Evolutionary conservation across 35 echinoderm and acorn worm genomes (phyloP).

Genomic region (Acanthaster planci): DNA sequence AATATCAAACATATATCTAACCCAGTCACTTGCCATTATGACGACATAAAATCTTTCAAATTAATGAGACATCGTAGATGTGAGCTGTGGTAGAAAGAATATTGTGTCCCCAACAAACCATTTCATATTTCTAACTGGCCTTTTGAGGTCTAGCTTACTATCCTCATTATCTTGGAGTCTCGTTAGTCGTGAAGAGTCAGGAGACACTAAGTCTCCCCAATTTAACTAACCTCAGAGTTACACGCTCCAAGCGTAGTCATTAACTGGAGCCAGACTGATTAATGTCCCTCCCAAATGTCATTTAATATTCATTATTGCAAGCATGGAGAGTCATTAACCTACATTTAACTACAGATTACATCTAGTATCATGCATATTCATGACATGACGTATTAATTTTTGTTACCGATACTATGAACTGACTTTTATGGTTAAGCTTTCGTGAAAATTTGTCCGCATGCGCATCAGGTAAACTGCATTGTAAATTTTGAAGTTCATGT

Average conservation of each 20-base stretch:
- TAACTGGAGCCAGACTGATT: conserved; percentile 25
- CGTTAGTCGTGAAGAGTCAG: background rate
- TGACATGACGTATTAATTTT: background rate
- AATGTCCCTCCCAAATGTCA: conserved; percentile 14
- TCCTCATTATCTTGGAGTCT: conserved; percentile 12
- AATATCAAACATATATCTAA: too few relatives aligned
- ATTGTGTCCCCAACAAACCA: background rate
- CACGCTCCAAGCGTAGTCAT: background rate
- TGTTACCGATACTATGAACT: too few relatives aligned
- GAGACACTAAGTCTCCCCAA: background rate
- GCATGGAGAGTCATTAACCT: background rate
- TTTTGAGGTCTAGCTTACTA: background rate
- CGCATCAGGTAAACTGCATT: too few relatives aligned
- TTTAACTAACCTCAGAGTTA: background rate
- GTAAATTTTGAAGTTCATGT: too few relatives aligned
- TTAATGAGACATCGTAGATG: too few relatives aligned
- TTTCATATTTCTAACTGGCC: background rate
- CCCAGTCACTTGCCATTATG: too few relatives aligned
- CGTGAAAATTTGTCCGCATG: too few relatives aligned
- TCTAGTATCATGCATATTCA: conserved; percentile 7
- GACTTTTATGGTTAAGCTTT: too few relatives aligned
- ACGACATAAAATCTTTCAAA: too few relatives aligned
- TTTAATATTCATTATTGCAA: conserved; percentile 13
- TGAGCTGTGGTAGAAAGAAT: too few relatives aligned
- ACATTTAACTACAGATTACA: background rate